Conservation (phyloP, 2,888 invertebrate species). For the Ditylenchus weischeri region DNA sequence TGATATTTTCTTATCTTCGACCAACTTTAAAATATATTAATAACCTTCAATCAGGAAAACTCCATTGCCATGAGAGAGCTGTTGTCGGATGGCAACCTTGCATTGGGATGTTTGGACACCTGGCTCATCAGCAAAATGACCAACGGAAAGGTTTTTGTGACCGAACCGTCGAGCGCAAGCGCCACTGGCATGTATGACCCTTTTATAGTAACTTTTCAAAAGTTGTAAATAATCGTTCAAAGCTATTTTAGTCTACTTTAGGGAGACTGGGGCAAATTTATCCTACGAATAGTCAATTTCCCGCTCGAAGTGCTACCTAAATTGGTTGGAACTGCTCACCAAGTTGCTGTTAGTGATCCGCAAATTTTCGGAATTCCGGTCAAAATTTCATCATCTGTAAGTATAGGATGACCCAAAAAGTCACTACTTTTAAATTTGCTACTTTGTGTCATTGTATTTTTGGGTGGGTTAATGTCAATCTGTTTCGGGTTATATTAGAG, state of each 20-base stretch:
- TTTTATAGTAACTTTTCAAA: conserved; percentile 67
- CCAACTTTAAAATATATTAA: no score
- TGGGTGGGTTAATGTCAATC: no score
- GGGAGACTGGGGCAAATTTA: conserved; percentile 77
- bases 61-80: conserved; percentile 64
- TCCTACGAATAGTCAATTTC: conserved; percentile 72
- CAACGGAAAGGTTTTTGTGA: conserved; percentile 64
- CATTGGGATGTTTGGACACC: conserved; percentile 76
- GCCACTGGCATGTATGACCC: conserved; percentile 91
- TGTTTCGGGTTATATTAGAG: no score
- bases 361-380: conserved; percentile 18
- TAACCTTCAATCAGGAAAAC: conserved; percentile 34
- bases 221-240: background rate
- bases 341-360: conserved; percentile 13
- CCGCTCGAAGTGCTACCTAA: conserved; percentile 74
- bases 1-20: conserved; percentile 8
- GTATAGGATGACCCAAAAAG: no score
- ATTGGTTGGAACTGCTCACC: conserved; percentile 32
- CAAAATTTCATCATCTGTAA: conserved; percentile 4
- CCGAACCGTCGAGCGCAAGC: conserved; percentile 85
- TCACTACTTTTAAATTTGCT: conserved; percentile 34
- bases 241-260: conserved; percentile 40
- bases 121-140: conserved; percentile 79
- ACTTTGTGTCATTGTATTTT: conserved; percentile 28
- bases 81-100: conserved; percentile 72